phyloP scores from a whole-genome alignment of 2,888 invertebrate species.

The Theodoxus fluviatilis region DNA sequence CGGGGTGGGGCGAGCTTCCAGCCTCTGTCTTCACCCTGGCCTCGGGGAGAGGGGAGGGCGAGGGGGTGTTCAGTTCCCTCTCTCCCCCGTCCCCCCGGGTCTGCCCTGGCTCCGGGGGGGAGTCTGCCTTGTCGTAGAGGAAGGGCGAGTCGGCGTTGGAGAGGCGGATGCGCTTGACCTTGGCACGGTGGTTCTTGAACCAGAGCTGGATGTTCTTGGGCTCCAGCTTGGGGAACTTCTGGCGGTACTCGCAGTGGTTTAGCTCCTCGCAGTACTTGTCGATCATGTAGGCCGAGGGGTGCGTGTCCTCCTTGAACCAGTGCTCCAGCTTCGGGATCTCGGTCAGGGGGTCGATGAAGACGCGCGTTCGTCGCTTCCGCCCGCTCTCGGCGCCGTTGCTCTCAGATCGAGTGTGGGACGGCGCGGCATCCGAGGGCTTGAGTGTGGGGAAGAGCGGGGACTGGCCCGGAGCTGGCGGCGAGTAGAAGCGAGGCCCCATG shows the following conservation, averaged over 20 bases:
- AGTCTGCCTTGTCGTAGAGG: too few species aligned
- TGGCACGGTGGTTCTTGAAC: conserved; percentile 98
- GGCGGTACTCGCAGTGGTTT: conserved; percentile 94
- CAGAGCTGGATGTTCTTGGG: conserved; percentile 99
- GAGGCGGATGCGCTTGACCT: conserved; percentile 88
- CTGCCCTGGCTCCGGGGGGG: too few species aligned
- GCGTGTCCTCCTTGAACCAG: conserved; percentile 97
- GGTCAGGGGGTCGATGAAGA: conserved; percentile 98
- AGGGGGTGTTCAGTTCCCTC: too few species aligned
- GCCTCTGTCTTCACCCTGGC: too few species aligned
- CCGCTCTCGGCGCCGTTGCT: conserved; percentile 86
- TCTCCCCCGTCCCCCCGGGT: too few species aligned
- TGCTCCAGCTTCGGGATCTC: conserved; percentile 78
- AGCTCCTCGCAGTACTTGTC: conserved; percentile 97
- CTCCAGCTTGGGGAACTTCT: conserved; percentile 97
- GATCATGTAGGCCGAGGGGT: conserved; percentile 97
- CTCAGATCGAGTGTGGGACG: background rate
- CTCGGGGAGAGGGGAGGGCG: too few species aligned
- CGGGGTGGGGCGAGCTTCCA: too few species aligned
- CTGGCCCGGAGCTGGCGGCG: conserved; percentile 34
- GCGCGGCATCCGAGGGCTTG: background rate
- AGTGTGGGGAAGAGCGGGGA: background rate
- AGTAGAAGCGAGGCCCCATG: conserved; percentile 52
- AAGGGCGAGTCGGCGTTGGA: too few species aligned
- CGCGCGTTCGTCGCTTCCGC: conserved; percentile 89